A percentile compares a stretch with the other conserved stretches of the same genome.
Evolutionary conservation across 2,888 invertebrate species (phyloP).

Genomic region (Oxystoma pomonae): DNA sequence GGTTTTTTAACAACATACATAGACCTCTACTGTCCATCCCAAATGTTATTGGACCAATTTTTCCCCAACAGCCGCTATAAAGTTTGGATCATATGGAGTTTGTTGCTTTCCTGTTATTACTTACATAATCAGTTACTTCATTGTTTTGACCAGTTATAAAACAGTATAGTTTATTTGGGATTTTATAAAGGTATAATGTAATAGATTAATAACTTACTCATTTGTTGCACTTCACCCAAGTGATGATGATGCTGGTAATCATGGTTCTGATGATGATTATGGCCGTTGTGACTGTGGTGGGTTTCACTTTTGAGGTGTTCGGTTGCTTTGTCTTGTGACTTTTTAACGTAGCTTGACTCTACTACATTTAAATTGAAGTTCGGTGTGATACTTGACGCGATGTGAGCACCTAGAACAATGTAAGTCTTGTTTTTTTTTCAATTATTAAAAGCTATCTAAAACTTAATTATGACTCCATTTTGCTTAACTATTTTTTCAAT

Average conservation of each 20-base stretch:
- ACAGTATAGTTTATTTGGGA: too few species aligned
- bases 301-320: constrained; percentile 18
- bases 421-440: not conserved
- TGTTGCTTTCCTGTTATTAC: too few species aligned
- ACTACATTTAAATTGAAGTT: constrained; percentile 13
- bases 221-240: constrained; percentile 44
- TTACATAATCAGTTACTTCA: too few species aligned
- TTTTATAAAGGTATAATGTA: too few species aligned
- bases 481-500: not conserved
- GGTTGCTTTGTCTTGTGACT: constrained; percentile 15
- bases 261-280: constrained; percentile 22
- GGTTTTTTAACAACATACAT: too few species aligned
- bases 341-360: constrained; percentile 14
- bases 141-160: too few species aligned
- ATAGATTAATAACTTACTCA: constrained; percentile 34
- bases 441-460: not conserved
- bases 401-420: constrained; percentile 29
- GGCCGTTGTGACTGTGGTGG: constrained; percentile 22
- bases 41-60: too few species aligned
- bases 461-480: too few species aligned
- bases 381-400: constrained; percentile 37
- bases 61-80: too few species aligned
- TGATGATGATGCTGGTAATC: constrained; percentile 37
- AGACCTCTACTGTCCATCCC: too few species aligned
- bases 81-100: too few species aligned